Evolutionary conservation across 1,140 invertebrate species (phyloP).

Genomic region (Papilio dardanus): DNA sequence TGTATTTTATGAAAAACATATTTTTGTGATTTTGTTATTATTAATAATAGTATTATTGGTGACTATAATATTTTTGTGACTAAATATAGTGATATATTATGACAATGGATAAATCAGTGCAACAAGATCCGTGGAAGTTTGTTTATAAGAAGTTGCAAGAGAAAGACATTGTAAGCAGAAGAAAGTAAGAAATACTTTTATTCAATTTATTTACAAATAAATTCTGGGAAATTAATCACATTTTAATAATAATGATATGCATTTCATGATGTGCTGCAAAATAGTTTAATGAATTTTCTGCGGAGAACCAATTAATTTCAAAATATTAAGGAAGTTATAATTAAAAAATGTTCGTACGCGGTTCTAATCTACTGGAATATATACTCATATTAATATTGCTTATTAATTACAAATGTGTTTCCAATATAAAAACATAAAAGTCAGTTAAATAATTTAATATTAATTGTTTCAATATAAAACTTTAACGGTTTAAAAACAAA

Average conservation of each 20-base stretch:
- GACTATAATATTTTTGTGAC: neutral
- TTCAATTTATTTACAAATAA: slow-evolving; percentile 1
- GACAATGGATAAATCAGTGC: slow-evolving; percentile 46
- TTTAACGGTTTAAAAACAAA: neutral
- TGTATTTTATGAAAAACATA: neutral
- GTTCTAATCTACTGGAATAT: too few species aligned
- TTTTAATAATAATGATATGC: neutral
- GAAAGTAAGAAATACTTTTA: slow-evolving; percentile 59
- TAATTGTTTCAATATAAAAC: too few species aligned
- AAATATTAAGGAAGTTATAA: too few species aligned
- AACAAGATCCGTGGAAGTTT: slow-evolving; percentile 68
- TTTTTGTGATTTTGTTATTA: neutral
- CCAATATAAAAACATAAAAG: too few species aligned
- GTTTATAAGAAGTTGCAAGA: slow-evolving; percentile 70
- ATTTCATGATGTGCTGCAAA: neutral
- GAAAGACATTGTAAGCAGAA: slow-evolving; percentile 65
- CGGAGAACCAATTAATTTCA: neutral
- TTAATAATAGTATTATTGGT: neutral
- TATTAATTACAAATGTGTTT: too few species aligned
- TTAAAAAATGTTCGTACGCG: too few species aligned
- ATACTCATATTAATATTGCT: too few species aligned
- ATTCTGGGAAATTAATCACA: neutral
- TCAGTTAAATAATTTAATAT: too few species aligned
- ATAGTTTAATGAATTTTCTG: neutral
- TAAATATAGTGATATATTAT: slow-evolving; percentile 43